phyloP scores from a whole-genome alignment of 2,113 vertebrate species.

The Pygathrix nemaeus region DNA sequence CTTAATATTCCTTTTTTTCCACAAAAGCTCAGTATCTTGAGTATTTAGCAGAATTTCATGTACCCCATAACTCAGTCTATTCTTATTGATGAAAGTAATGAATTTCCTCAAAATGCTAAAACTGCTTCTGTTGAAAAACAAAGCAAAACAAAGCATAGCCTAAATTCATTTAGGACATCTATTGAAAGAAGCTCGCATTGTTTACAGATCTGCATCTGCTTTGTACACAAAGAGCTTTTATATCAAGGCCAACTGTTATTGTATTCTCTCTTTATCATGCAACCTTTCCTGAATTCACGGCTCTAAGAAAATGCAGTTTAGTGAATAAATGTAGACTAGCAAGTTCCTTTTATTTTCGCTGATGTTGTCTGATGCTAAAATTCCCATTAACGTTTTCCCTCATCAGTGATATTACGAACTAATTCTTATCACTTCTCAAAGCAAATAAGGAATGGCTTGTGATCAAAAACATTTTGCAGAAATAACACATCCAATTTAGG shows the following conservation, averaged over 20 bases:
- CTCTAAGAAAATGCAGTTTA: conserved; percentile 8
- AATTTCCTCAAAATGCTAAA: conserved; percentile 42
- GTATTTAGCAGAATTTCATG: neutral
- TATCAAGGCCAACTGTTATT: conserved; percentile 31
- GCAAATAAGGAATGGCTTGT: conserved; percentile 59
- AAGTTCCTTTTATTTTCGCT: conserved; percentile 59
- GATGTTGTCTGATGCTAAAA: conserved; percentile 8
- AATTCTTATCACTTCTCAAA: conserved; percentile 57
- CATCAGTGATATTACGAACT: conserved; percentile 46
- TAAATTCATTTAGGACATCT: conserved; percentile 51
- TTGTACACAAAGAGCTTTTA: conserved; percentile 61
- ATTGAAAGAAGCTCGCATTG: conserved; percentile 40
- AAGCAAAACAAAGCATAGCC: conserved; percentile 34
- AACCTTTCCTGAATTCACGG: conserved; percentile 54
- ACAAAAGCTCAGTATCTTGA: conserved; percentile 26
- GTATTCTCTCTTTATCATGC: conserved; percentile 52
- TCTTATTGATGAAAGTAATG: conserved; percentile 17
- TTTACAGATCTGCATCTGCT: conserved; percentile 48
- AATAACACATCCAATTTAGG: conserved; percentile 38
- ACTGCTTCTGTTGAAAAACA: conserved; percentile 51
- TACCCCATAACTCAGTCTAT: neutral
- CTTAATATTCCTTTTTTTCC: neutral
- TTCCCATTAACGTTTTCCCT: conserved; percentile 30
- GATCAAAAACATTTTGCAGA: conserved; percentile 55
- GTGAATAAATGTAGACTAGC: conserved; percentile 35